Evolutionary conservation across 2,797 vertebrate species (phyloP), one percentile per base, ranked within the genome.

Genomic region (Chromobotia macracanthus): DNA sequence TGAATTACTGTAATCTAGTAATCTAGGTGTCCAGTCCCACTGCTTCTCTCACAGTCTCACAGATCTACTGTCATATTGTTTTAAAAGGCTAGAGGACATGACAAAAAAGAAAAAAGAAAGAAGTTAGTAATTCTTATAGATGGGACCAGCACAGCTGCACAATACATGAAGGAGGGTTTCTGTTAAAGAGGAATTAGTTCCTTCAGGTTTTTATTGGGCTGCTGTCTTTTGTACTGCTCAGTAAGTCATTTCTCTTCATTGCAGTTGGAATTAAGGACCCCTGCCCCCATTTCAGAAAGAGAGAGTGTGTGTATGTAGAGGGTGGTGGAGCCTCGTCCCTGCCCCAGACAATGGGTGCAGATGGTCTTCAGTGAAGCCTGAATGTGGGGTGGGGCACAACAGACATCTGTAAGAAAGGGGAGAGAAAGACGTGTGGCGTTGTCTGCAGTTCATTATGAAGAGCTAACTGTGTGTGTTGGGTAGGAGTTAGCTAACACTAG

Each of bases 281-380:
- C 69, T 56, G 58, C n/a, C 68, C 77, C 77, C 50, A 58, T 66
- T 51, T 55, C 5, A 53, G 38, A 79, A 68, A 46, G 13, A 23
- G 64, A 23, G 67, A 60, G 55, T 68, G 65, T 56, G 46, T 72
- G 23, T 75, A 50, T 65, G 19, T 28, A 31, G 73, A 80, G 63
- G 80, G 65, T 61, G 73, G 68, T 67, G 68, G 77, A 68, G 48
- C 56, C 72, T 46, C 9, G 38, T 81, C 73, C 48, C 48, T 76
- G 55, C 58, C 48, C 66, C 64, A 92, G 87, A 94, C 92, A 94
- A 93, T 92, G 88, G 89, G 86, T 88, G 87, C 93, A 94, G 93
- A 94, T 94, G 93, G 92, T 89, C 80, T 86, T 85, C 60, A 74
- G 76, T 68, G 46, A 64, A 68, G 72, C 64, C 63, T 64, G 70